Percentiles rank a stretch among this genome's conserved stretches.
These are phyloP conservation scores for Araneus ventricosus DNA, from an alignment of 1,140 invertebrate genomes.

Conservation along the genomic window DNA sequence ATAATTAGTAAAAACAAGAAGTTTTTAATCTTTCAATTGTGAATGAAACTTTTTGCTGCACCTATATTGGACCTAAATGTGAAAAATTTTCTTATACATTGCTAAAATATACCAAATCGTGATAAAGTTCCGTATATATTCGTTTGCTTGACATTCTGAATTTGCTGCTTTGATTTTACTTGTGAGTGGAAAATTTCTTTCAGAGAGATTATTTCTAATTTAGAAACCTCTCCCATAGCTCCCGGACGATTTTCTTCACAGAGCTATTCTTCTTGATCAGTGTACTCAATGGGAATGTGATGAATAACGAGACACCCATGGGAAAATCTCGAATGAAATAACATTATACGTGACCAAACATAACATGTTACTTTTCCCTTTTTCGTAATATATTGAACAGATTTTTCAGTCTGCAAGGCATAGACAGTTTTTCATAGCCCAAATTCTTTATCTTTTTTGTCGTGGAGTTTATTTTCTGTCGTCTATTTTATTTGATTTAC, in stretches of 20 bases:
- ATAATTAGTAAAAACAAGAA: no score
- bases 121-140: not conserved
- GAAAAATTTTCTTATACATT: not conserved
- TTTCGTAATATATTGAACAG: not conserved
- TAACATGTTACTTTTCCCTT: not conserved
- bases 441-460: not conserved
- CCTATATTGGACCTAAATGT: not conserved
- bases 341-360: not conserved
- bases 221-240: not conserved
- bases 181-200: not conserved
- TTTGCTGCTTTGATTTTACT: not conserved
- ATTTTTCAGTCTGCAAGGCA: not conserved
- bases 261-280: not conserved
- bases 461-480: not conserved
- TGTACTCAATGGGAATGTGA: not conserved
- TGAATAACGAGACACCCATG: not conserved
- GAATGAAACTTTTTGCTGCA: no score
- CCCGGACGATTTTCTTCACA: not conserved
- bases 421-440: not conserved
- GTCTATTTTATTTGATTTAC: no score
- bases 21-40: no score
- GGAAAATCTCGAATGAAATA: not conserved
- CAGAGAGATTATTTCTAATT: conserved; percentile 1
- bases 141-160: not conserved
- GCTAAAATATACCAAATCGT: not conserved